Percentiles rank a stretch among this genome's conserved stretches.
Evolutionary conservation across 2,888 invertebrate genomes (phyloP).

Genomic region (Lissocephala sabroskyi): DNA sequence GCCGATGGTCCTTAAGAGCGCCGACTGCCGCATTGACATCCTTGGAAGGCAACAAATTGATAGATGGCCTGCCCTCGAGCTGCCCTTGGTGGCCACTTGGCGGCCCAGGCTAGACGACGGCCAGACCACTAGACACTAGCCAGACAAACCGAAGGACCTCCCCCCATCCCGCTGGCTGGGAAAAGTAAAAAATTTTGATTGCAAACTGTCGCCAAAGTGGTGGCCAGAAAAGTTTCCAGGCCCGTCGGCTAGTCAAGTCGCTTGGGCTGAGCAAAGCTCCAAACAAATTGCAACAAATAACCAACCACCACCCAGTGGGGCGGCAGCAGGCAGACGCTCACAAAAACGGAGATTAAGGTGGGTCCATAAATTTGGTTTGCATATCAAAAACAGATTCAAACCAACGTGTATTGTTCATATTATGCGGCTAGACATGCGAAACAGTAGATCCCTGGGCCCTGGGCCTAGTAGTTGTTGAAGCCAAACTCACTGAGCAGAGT

Average conservation of each 20-base stretch:
- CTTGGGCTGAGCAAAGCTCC: not conserved
- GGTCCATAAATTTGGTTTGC: too few species aligned
- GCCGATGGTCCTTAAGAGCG: not conserved
- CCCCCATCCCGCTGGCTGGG: not conserved
- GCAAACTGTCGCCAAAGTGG: constrained; percentile 1
- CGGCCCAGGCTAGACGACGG: not conserved
- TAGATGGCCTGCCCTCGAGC: not conserved
- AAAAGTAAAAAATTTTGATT: not conserved
- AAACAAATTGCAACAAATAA: constrained; percentile 5
- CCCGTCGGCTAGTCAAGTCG: not conserved
- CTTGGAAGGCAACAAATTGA: too few species aligned
- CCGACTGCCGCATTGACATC: too few species aligned
- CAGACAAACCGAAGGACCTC: not conserved
- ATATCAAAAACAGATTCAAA: too few species aligned
- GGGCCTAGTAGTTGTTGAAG: constrained; percentile 47
- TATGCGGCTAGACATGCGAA: too few species aligned
- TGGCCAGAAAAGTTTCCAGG: not conserved
- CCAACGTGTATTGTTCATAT: too few species aligned
- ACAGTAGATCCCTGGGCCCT: too few species aligned
- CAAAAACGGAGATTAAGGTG: too few species aligned
- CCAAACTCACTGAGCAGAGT: constrained; percentile 60
- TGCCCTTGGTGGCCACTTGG: not conserved
- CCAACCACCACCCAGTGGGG: constrained; percentile 2
- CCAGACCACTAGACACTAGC: not conserved
- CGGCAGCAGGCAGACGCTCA: too few species aligned